Base-by-base conservation (phyloP, 2,113 vertebrate species). In the Apodemus speciosus region DNA sequence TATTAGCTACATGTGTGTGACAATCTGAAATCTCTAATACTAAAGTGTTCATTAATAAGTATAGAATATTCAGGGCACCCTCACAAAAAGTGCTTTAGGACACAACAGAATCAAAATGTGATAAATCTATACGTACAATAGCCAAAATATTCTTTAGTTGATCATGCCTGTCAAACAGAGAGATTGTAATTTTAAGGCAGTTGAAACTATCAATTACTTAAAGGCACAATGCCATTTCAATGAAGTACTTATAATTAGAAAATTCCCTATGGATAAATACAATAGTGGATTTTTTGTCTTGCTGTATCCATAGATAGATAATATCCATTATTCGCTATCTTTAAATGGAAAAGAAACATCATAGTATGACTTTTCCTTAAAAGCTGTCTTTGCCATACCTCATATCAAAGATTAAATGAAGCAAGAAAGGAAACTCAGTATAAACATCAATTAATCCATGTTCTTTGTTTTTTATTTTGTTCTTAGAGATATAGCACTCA, bases 351-450 rank as follows among this genome's bases (percentile, higher is more conserved):
- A 77, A 62, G 27, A 92, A 18, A 6, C 14, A 20, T 58, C 38
- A 2, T 35, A 77, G 9, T 10, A 69, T 20, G 64, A 53, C 23
- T 53, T 64, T 13, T 16, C 2, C 11, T 43, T 89, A 35, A 32
- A 51, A 86, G 21, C 11, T 80, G 7, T 68, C 8, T 91, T 80
- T n/a, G 68, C 30, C 73, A 66, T 5, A 76, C 7, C 53, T 92
- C 84, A 35, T 56, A 20, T 86, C 43, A 43, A 91, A 73, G 18
- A 76, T 89, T 89, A 94, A 89, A 75, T 32, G 77, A n/a, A 49
- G 10, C 8, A 38, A 38, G 76, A 85, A 86, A 90, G 75, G 32
- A 91, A 85, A n/a, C 60, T 62, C 30, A 51, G 49, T 77, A 81
- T 89, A 89, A 91, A 49, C 51, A 87, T 72, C 58, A 87, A 69